Conservation (phyloP, 2,888 invertebrate species). For the Epinotia brunnichana region DNA sequence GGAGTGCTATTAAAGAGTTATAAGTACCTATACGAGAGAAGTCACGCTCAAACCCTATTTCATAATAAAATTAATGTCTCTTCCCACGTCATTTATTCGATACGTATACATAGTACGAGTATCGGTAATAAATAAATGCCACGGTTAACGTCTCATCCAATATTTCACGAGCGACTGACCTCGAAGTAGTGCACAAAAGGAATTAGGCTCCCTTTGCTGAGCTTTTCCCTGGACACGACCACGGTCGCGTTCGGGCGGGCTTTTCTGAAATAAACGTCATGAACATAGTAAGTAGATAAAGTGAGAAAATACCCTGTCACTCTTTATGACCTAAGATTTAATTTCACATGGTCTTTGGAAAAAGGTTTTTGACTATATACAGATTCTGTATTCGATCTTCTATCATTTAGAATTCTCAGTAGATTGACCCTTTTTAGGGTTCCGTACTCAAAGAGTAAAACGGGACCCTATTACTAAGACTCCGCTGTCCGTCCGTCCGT, state of each 20-base stretch:
- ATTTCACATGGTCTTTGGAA: too few species aligned
- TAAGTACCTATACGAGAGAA: too few species aligned
- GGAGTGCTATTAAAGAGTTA: too few species aligned
- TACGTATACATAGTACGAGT: neutral
- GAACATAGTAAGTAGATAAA: neutral
- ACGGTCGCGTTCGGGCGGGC: constrained; percentile 66
- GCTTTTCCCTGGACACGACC: constrained; percentile 63
- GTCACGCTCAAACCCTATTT: too few species aligned
- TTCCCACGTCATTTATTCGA: neutral
- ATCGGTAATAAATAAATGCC: constrained; percentile 25
- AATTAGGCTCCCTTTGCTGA: constrained; percentile 56
- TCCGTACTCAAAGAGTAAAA: too few species aligned
- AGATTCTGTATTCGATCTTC: neutral
- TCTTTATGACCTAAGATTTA: too few species aligned
- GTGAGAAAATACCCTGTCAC: too few species aligned
- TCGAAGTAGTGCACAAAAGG: constrained; percentile 68
- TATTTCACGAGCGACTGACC: constrained; percentile 53
- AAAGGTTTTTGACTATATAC: too few species aligned
- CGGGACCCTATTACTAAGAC: too few species aligned
- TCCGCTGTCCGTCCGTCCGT: too few species aligned
- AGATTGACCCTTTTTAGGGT: too few species aligned
- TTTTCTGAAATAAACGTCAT: constrained; percentile 60
- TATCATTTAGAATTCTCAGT: neutral
- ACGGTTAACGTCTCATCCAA: constrained; percentile 9
- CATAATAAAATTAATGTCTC: neutral